Base-by-base conservation (phyloP, 2,888 invertebrate genomes). In the Electrophaes corylata region DNA sequence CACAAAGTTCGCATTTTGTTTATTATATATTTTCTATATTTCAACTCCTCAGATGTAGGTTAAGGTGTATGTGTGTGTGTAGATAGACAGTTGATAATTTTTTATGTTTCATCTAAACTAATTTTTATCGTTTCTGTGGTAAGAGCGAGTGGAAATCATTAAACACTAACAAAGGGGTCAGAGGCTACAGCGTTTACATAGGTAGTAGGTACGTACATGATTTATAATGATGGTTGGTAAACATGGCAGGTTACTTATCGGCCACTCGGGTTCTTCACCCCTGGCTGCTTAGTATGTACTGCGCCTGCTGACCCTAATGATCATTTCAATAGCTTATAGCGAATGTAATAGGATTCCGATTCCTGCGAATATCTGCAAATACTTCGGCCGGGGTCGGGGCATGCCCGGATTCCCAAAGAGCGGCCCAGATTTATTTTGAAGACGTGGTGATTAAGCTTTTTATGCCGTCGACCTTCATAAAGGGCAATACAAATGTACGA, bases 191-290 rank as follows among this genome's bases (percentile, higher is more conserved):
- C 71, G 75, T 77, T 78, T 79, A 75, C 73, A 70, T 80, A 72
- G 18, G 23, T 80, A 57, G 70, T 80, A 72, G 18, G 23, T 80
- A 57, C 6, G 37, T 46, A 49, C 53, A 20, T 88, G 85, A 85
- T 88, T 86, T 86, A 86, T 86, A 83, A 83, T 83, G 83, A 83
- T 83, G 74, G 78, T 66, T 73, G 79, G 83, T 81, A 79, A 83
- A 84, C 80, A 84, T 72, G 76, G 73, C 76, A 75, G 66, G 71
- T 71, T 71, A 75, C 81, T 86, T 89, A 90, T 89, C 88, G 75
- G 69, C 65, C 54, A 65, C 73, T 65, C 65, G 74, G 86, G 84
- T 83, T 85, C 84, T 84, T 88, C 81, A 87, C 84, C 88, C 81
- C 79, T 75, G 35, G 23, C 47, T 48, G 65, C 64, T 69, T 67